Conservation (phyloP, 2,888 invertebrate species). For the Elegia similella region DNA sequence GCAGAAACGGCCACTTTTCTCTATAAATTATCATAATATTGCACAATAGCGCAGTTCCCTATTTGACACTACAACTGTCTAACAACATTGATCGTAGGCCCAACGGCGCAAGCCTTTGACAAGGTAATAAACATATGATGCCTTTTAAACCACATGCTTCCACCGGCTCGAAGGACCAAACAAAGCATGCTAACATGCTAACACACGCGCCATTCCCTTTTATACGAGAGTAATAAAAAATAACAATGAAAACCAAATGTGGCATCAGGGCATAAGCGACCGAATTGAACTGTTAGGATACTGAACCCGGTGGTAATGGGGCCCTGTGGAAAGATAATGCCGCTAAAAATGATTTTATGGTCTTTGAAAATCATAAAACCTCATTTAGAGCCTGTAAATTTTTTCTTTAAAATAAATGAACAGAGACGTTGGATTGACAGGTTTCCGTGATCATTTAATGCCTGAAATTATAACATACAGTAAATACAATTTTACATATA, state of each 20-base stretch:
- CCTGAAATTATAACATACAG: too few relatives aligned
- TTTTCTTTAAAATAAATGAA: not conserved
- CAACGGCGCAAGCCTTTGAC: not conserved
- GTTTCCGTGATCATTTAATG: not conserved
- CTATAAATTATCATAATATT: not conserved
- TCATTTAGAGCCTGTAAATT: conserved; percentile 32
- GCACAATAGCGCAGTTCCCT: not conserved
- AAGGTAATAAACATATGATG: not conserved
- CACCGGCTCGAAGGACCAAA: not conserved
- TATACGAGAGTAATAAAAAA: conserved; percentile 7
- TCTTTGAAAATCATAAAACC: conserved; percentile 36
- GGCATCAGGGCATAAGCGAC: conserved; percentile 5
- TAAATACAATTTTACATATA: too few relatives aligned
- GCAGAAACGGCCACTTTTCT: too few relatives aligned
- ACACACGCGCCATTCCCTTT: not conserved
- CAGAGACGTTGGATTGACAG: not conserved
- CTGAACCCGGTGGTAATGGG: conserved; percentile 12
- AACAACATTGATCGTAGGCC: not conserved
- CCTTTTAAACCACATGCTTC: not conserved
- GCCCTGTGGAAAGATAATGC: conserved; percentile 29
- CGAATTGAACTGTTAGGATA: not conserved
- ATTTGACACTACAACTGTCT: not conserved
- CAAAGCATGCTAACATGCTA: conserved; percentile 6
- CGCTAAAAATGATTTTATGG: conserved; percentile 38
- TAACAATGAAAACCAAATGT: conserved; percentile 2